Evolutionary conservation across 2,797 vertebrate genomes (phyloP), one percentile per base, ranked within the genome.

Genomic region (Pipistrellus pygmaeus): DNA sequence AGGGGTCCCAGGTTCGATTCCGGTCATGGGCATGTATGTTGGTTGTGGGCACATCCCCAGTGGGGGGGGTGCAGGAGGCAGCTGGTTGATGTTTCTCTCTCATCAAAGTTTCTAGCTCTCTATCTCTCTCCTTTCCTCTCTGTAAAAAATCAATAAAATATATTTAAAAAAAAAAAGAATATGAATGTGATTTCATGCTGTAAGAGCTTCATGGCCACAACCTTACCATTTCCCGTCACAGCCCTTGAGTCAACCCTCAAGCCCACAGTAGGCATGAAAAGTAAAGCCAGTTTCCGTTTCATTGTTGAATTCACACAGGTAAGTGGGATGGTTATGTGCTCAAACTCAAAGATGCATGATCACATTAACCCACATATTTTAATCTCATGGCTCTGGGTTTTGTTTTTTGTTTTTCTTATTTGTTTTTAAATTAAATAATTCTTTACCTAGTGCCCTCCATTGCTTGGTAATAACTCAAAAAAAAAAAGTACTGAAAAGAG

Each of bases 301-400:
- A 93, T 95, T 96, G 91, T 86, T 94, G 78, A 95, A 69, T 95
- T 95, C 91, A 92, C 95, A 83, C 64, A 96, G 94, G 91, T 95
- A 94, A 90, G 60, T 76, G 78, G 84, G 93, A 75, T n/a, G 60
- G 73, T 53, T 48, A 23, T 48, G 60, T 76, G 73, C 57, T 85
- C 57, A 82, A 71, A 95, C 38, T 88, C 84, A 85, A 64, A 88
- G 84, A 55, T 8, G 8, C 14, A 18, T 62, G 71, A 80, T 60
- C 69, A 73, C 73, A 66, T 78, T 95, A 80, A 87, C 75, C 48
- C 69, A 76, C 92, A 73, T 51, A 86, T 64, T 78, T 92, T 90
- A 68, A 88, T 76, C 46, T 95, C 87, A 62, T 32, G 48, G 64
- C 41, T 93, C 73, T 53, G 15, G 12, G 18, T 20, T 44, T 93